Conservation (phyloP, 2,888 invertebrate species). For the Megalurothrips usitatus region DNA sequence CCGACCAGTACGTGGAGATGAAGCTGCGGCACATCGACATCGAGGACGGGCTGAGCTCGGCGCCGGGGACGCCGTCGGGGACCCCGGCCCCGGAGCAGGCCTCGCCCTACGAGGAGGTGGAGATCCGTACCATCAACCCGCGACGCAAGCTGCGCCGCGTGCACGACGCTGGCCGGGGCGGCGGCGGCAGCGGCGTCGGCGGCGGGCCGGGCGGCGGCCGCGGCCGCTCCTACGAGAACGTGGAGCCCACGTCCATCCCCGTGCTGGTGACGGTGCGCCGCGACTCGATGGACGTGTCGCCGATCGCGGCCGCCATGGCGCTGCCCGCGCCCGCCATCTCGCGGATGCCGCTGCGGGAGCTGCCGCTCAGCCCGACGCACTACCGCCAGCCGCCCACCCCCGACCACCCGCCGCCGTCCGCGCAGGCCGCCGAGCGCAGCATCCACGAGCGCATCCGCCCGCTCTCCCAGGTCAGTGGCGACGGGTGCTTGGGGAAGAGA, state of each 20-base stretch:
- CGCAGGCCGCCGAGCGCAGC: constrained; percentile 79
- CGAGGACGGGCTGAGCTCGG: constrained; percentile 36
- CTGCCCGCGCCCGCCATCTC: constrained; percentile 44
- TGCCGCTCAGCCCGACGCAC: constrained; percentile 82
- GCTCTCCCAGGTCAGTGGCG: constrained; percentile 81
- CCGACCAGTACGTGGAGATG: constrained; percentile 75
- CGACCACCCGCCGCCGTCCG: constrained; percentile 89
- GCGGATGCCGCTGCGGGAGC: constrained; percentile 48
- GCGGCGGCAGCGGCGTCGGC: neutral
- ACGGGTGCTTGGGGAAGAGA: too few relatives aligned
- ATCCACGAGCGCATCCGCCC: constrained; percentile 88
- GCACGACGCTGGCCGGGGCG: constrained; percentile 43
- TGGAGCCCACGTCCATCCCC: constrained; percentile 48
- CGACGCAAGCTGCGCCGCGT: constrained; percentile 60
- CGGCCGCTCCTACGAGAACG: constrained; percentile 57
- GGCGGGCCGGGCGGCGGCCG: neutral
- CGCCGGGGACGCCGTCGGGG: constrained; percentile 27
- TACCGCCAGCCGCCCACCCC: constrained; percentile 90
- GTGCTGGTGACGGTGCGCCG: constrained; percentile 35
- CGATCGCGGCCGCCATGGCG: constrained; percentile 41
- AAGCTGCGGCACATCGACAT: constrained; percentile 51
- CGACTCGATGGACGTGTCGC: constrained; percentile 35
- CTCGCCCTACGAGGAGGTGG: constrained; percentile 66
- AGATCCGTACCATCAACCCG: constrained; percentile 68
- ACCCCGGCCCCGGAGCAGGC: constrained; percentile 51